These are phyloP conservation scores for Champsocephalus gunnari DNA, from an alignment of 2,797 vertebrate genomes.

Conservation along the genomic window DNA sequence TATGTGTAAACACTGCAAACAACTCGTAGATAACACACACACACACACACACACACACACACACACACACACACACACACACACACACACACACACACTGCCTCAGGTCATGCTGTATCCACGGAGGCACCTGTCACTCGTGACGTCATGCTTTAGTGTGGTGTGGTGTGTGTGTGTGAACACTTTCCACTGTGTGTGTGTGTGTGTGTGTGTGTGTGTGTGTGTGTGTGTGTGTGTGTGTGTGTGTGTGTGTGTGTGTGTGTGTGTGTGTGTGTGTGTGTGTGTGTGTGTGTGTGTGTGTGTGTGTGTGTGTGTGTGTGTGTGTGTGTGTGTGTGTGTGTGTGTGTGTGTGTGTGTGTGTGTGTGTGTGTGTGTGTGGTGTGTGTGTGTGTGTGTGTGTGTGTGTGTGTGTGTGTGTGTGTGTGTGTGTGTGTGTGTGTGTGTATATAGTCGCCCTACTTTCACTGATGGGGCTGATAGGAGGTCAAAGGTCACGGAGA, in stretches of 20 bases:
- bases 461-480: slow-evolving; percentile 20
- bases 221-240: slow-evolving; percentile 53
- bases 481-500: not conserved
- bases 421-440: slow-evolving; percentile 5
- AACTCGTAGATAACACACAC: no score
- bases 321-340: slow-evolving; percentile 43
- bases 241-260: slow-evolving; percentile 42
- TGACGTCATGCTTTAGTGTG: slow-evolving; percentile 73
- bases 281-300: slow-evolving; percentile 44
- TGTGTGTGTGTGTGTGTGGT: slow-evolving; percentile 40
- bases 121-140: slow-evolving; percentile 62
- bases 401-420: slow-evolving; percentile 41
- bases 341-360: slow-evolving; percentile 54
- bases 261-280: slow-evolving; percentile 53
- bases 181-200: slow-evolving; percentile 14
- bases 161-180: slow-evolving; percentile 36
- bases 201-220: slow-evolving; percentile 39
- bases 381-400: slow-evolving; percentile 53
- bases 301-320: no score
- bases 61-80: no score
- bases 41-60: not conserved
- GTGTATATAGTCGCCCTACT: slow-evolving; percentile 50
- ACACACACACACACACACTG: not conserved
- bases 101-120: slow-evolving; percentile 48
- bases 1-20: no score